Evolutionary conservation across 2,113 vertebrate genomes (phyloP).

Genomic region (Otocyon megalotis): DNA sequence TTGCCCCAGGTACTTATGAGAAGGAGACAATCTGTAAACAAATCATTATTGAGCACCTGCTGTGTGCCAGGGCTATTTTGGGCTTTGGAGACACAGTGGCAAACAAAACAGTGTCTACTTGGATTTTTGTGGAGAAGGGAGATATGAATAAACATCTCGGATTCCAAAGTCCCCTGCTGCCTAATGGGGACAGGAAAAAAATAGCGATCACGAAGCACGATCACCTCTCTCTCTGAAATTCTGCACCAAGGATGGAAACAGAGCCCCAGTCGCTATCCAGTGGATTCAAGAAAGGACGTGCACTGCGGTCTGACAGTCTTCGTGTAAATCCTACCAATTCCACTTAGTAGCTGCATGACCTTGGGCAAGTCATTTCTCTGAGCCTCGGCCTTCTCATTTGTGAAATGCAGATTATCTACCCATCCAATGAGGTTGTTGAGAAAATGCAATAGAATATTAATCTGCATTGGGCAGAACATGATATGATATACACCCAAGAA

Average conservation of each 20-base stretch:
- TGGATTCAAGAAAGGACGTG: background rate
- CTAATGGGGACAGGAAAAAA: background rate
- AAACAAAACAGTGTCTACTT: background rate
- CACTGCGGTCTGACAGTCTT: background rate
- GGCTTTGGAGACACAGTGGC: background rate
- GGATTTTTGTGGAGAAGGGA: background rate
- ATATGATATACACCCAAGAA: background rate
- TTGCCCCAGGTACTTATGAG: background rate
- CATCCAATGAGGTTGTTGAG: background rate
- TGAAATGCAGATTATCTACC: background rate
- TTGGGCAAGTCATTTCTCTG: background rate
- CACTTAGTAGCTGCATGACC: background rate
- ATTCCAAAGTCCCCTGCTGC: background rate
- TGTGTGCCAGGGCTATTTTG: background rate
- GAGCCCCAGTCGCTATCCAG: too few species aligned
- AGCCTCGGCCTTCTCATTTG: background rate
- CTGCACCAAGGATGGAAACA: background rate
- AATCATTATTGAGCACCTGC: background rate
- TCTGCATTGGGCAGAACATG: background rate
- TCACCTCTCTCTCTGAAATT: background rate
- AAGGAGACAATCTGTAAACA: background rate
- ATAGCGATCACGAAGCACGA: background rate
- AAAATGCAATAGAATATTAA: conserved; percentile 41
- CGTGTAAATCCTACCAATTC: background rate
- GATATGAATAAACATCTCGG: background rate